Evolutionary conservation across 2,113 vertebrate species (phyloP).

Genomic region (Chauna torquata): DNA sequence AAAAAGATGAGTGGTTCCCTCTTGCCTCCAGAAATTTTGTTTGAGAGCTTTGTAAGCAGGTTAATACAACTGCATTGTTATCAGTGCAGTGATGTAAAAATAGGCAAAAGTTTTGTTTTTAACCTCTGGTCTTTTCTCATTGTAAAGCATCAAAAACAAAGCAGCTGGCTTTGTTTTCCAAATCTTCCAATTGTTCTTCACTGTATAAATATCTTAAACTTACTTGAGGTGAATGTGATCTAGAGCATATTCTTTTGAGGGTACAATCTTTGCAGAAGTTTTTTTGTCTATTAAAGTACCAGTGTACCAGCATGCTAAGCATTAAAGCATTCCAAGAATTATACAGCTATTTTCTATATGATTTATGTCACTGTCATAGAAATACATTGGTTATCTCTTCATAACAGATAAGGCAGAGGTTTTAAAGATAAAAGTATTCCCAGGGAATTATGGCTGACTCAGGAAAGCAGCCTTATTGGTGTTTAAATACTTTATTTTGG

Average conservation of each 20-base stretch:
- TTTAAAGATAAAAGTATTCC: neutral
- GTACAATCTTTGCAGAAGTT: neutral
- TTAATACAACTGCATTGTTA: rapidly evolving
- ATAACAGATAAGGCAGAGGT: neutral
- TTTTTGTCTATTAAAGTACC: neutral
- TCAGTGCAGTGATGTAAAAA: rapidly evolving
- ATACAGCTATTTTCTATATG: neutral
- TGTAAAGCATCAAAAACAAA: neutral
- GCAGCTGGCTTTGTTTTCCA: neutral
- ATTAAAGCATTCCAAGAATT: neutral
- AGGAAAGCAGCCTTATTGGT: neutral
- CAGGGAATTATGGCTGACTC: neutral
- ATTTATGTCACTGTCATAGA: neutral
- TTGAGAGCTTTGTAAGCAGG: neutral
- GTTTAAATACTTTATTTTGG: neutral
- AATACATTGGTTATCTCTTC: neutral
- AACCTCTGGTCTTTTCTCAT: neutral
- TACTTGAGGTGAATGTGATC: neutral
- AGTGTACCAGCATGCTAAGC: neutral
- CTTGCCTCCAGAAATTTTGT: neutral
- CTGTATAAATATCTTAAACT: neutral
- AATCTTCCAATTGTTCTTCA: neutral
- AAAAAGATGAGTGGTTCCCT: neutral
- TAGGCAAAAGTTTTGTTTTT: neutral
- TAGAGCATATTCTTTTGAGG: neutral